Percentiles rank a stretch among this genome's conserved stretches.
Evolutionary conservation across 2,888 invertebrate genomes (phyloP).

Genomic region (Tanytarsus gracilentus): DNA sequence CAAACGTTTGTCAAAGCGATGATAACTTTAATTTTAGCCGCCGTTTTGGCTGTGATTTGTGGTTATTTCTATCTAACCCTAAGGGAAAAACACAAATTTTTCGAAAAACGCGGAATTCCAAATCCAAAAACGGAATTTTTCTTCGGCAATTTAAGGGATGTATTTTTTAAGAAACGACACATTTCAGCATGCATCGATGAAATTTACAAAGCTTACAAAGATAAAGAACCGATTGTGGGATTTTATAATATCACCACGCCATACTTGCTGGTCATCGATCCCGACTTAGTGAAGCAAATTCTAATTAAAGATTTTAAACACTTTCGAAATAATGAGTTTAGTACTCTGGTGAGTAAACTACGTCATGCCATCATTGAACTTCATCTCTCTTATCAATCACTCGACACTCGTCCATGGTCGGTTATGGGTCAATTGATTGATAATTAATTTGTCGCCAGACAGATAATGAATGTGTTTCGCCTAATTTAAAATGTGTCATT

Average conservation of each 20-base stretch:
- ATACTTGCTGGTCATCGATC: not conserved
- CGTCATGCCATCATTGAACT: too few relatives aligned
- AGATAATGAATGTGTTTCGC: too few relatives aligned
- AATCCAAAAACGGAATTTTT: not conserved
- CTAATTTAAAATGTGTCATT: too few relatives aligned
- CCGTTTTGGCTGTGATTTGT: not conserved
- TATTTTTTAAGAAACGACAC: not conserved
- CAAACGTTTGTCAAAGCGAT: too few relatives aligned
- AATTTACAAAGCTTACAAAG: not conserved
- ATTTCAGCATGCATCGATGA: not conserved
- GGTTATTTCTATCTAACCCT: not conserved
- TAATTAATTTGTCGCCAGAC: too few relatives aligned
- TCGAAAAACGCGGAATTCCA: not conserved
- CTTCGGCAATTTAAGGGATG: not conserved
- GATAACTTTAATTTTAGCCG: too few relatives aligned
- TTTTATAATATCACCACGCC: constrained; percentile 12
- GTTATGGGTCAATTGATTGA: too few relatives aligned
- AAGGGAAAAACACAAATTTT: not conserved
- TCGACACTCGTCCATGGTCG: too few relatives aligned
- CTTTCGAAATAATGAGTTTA: constrained; percentile 19
- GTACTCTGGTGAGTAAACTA: constrained; percentile 18
- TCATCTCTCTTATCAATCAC: too few relatives aligned
- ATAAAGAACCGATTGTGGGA: constrained; percentile 6
- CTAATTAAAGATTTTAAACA: constrained; percentile 19
- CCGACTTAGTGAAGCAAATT: constrained; percentile 16